Evolutionary conservation across 1,140 invertebrate species (phyloP), one percentile per base, ranked within the genome.

Genomic region (Tetraneura akinire): DNA sequence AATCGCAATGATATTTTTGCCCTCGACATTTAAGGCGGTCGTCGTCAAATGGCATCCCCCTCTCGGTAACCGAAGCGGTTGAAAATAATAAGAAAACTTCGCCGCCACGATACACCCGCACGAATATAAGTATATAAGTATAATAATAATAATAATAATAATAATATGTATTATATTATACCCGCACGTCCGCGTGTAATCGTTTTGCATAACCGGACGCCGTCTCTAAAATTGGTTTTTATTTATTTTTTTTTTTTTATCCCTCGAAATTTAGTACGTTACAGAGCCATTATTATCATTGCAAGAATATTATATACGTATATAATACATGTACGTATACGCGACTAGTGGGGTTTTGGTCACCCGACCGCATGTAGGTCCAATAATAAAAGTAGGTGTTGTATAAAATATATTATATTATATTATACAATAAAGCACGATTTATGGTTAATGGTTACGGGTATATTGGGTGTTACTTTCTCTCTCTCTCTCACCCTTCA

Each of bases 21-120:
- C 51, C 32, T 76, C 53, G 53, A 57, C 71, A 32, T 76, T 55
- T 76, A 76, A 32, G 32, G 37, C 71, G 71, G 71, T 76, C 32
- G 23, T 47, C 49, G 23, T 62, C 60, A 4, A 62, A 62, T 62
- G 60, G 60, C 29, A 32, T 62, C 60, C 60, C 57, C 29, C 16
- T 1, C 10, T 8, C 62, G n/a, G 1, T 16, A 9, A 8, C 18
- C 8, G 1, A 5, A 3, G 4, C 66, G 42, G 10, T 18, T 23
- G 16, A 51, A 71, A 71, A 71, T 71, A 71, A 71, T 71, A 71
- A 71, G 68, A 71, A 71, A 71, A 71, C 68, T 71, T 71, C 68
- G 49, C 23, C 11, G 23, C 5, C 6, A 1, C 11, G 42, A 18
- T n/a, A 14, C 64, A 1, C n/a, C 66, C 66, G 3, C 66, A 3